phyloP scores from a whole-genome alignment of 2,888 invertebrate species.

The Myopa testacea region DNA sequence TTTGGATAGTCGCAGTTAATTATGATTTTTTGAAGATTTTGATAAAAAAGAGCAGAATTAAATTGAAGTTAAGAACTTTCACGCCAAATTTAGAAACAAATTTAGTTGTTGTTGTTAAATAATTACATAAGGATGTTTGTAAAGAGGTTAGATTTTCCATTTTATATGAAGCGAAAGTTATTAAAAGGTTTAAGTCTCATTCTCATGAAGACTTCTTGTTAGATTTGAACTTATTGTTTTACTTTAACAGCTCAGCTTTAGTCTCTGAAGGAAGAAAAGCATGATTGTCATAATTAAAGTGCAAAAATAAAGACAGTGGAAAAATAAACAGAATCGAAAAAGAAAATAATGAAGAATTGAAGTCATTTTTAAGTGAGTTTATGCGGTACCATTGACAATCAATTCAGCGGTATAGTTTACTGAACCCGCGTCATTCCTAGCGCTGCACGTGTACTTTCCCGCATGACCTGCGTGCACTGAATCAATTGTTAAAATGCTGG shows the following conservation, averaged over 20 bases:
- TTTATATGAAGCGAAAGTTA: no score
- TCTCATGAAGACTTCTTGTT: no score
- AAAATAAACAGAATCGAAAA: conserved; percentile 30
- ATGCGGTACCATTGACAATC: conserved; percentile 75
- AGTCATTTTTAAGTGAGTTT: neutral
- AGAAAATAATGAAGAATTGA: conserved; percentile 27
- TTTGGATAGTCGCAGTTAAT: conserved; percentile 2
- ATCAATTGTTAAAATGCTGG: conserved; percentile 74
- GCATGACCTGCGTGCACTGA: conserved; percentile 75
- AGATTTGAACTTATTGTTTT: no score
- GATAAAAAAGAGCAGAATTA: no score
- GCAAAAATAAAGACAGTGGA: neutral
- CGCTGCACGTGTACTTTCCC: conserved; percentile 82
- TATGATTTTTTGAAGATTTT: neutral
- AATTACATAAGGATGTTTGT: no score
- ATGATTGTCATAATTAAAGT: neutral
- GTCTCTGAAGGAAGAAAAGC: no score
- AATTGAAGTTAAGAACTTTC: no score
- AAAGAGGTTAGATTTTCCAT: no score
- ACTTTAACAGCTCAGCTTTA: no score
- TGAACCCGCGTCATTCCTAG: conserved; percentile 77
- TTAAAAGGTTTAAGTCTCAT: no score
- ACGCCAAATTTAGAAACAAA: no score
- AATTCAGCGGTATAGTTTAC: conserved; percentile 77
- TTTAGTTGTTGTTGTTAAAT: no score